Conservation (phyloP, 1,140 invertebrate genomes). For the Micrasema longulum region DNA sequence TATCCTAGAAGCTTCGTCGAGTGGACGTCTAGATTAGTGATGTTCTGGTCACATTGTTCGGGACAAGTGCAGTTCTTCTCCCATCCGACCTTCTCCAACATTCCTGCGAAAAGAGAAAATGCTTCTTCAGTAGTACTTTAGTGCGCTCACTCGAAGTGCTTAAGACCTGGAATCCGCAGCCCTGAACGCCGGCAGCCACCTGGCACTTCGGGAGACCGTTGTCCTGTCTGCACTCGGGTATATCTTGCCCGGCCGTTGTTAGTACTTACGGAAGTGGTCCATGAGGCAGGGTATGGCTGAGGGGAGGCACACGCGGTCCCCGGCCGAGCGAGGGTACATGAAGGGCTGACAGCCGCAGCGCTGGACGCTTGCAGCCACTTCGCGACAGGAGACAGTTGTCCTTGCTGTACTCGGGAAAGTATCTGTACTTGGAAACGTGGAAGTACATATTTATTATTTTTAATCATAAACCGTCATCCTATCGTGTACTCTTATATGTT, state of each 20-base stretch:
- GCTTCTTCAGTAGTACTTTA: too few species aligned
- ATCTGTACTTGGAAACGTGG: too few species aligned
- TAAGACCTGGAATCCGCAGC: too few species aligned
- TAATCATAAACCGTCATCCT: too few species aligned
- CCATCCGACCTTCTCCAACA: conserved; percentile 28
- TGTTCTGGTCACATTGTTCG: conserved; percentile 58
- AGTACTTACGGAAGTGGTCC: conserved; percentile 45
- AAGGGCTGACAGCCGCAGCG: conserved; percentile 65
- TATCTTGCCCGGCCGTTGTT: neutral
- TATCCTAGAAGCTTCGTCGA: conserved; percentile 52
- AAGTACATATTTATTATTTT: too few species aligned
- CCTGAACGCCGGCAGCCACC: neutral
- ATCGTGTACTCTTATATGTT: too few species aligned
- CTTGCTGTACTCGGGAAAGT: conserved; percentile 58
- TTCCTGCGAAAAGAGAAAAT: conserved; percentile 26
- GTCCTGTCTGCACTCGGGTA: neutral
- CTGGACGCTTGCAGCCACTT: conserved; percentile 56
- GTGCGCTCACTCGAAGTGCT: too few species aligned
- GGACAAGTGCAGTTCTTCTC: conserved; percentile 57
- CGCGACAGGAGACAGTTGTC: conserved; percentile 63
- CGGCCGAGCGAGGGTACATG: conserved; percentile 54
- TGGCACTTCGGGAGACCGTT: neutral
- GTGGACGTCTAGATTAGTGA: conserved; percentile 55
- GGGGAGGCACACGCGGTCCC: conserved; percentile 38
- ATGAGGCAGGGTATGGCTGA: conserved; percentile 41